These are phyloP conservation scores for Tamandua tetradactyla DNA, from an alignment of 2,797 vertebrate genomes.

Conservation along the genomic window DNA sequence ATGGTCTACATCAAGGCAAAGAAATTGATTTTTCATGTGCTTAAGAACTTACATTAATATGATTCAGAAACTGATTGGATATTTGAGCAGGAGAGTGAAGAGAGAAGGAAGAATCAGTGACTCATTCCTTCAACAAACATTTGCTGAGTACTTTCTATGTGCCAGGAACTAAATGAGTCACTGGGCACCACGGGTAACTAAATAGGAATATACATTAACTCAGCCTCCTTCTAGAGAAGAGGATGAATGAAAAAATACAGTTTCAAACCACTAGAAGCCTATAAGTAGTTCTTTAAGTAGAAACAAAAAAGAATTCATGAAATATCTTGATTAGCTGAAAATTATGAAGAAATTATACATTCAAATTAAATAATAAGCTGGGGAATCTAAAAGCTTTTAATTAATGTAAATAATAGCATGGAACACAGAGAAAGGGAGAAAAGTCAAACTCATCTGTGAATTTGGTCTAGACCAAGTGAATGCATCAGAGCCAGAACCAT, in stretches of 20 bases:
- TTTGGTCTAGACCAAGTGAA: neutral
- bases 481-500: neutral
- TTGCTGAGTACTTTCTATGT: neutral
- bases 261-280: neutral
- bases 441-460: neutral
- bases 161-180: constrained; percentile 19
- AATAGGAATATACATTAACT: constrained; percentile 21
- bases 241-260: neutral
- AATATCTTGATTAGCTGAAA: constrained; percentile 38
- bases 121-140: neutral
- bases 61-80: neutral
- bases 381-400: neutral
- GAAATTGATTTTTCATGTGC: neutral
- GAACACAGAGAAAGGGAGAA: neutral
- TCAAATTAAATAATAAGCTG: constrained; percentile 18
- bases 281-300: neutral
- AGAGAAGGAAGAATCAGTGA: neutral
- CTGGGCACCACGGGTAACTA: neutral
- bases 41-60: neutral
- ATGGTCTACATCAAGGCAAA: neutral
- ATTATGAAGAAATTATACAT: neutral
- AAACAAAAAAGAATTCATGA: neutral
- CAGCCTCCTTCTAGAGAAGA: constrained; percentile 28
- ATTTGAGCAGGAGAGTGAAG: neutral
- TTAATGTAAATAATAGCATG: neutral